phyloP scores from a whole-genome alignment of 23 tunicate genomes.

The Diplosoma virens region DNA sequence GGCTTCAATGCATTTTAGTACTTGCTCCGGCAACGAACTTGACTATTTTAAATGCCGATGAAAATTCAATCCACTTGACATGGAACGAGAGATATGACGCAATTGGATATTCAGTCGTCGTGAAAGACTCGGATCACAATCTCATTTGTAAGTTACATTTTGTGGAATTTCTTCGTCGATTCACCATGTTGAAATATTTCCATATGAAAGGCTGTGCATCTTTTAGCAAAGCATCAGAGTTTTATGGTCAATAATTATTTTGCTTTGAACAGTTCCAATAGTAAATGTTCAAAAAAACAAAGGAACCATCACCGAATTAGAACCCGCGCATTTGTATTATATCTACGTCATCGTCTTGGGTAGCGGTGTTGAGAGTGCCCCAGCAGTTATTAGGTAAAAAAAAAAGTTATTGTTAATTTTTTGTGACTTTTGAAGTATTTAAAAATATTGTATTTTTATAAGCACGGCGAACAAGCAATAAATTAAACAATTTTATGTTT shows the following conservation, averaged over 20 bases:
- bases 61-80: neutral
- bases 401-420: too few relatives aligned
- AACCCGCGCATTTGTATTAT: neutral
- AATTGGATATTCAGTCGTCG: neutral
- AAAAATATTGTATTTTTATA: too few relatives aligned
- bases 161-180: too few relatives aligned
- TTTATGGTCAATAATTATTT: neutral
- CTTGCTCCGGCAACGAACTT: neutral
- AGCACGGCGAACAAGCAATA: too few relatives aligned
- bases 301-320: neutral
- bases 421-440: too few relatives aligned
- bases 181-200: too few relatives aligned
- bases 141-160: conserved; percentile 7
- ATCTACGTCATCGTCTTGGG: conserved; percentile 4
- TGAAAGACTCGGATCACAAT: neutral
- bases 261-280: neutral
- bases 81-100: neutral
- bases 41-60: neutral
- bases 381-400: neutral
- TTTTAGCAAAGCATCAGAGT: neutral
- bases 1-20: too few relatives aligned
- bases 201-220: too few relatives aligned
- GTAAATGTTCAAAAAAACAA: neutral
- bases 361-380: neutral
- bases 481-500: too few relatives aligned